These are phyloP conservation scores for Gyrodactylus salaris DNA, from an alignment of 1,140 invertebrate species.

Conservation along the genomic window DNA sequence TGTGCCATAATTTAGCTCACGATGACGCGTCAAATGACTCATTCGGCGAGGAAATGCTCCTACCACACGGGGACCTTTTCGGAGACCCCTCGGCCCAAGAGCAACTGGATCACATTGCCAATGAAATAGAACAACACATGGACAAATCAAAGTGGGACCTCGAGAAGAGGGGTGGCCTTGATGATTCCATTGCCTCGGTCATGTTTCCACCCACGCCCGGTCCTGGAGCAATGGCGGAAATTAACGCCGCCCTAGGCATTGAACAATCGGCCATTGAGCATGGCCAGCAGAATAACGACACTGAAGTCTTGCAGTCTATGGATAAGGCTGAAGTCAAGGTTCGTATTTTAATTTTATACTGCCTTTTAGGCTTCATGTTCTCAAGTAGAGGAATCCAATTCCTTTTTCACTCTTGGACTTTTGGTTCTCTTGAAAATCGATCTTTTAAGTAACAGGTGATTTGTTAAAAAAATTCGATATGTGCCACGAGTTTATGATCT, in stretches of 20 bases:
- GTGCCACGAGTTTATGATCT: no score
- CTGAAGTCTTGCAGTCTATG: background rate
- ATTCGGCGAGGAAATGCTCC: background rate
- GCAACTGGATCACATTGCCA: background rate
- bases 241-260: background rate
- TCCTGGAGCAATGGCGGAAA: background rate
- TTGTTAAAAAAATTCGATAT: no score
- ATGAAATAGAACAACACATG: background rate
- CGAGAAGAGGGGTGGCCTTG: background rate
- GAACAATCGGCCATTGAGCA: background rate
- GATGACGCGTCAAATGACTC: background rate
- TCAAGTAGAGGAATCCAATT: no score
- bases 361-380: no score
- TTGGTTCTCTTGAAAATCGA: no score
- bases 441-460: no score
- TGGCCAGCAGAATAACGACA: background rate
- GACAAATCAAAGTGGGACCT: background rate
- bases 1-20: no score
- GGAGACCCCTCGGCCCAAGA: background rate
- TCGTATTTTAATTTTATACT: no score
- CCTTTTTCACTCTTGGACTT: no score
- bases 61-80: background rate
- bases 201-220: background rate
- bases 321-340: background rate
- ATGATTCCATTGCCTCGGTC: background rate